Evolutionary conservation across 2,113 vertebrate species (phyloP), one percentile per base, ranked within the genome.

Genomic region (Boulengeromyrus knoepffleri): DNA sequence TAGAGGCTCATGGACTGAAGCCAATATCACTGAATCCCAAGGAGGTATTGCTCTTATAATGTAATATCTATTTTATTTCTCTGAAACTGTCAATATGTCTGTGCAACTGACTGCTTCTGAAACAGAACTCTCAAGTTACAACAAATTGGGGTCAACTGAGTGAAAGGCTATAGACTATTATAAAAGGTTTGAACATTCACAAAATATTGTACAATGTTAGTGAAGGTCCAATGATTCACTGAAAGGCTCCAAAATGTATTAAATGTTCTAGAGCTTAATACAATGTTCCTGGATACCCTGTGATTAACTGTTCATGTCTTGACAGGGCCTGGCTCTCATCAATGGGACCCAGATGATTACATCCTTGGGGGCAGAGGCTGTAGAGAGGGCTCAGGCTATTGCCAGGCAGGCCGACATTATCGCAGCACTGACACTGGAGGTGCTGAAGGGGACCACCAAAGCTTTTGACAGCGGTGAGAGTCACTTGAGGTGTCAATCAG

Each of bases 271-370:
- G 9, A 27, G 47, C 24, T 19, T 86, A 47, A 86, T 86, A 49
- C 10, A 86, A n/a, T 8, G 45, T n/a, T 12, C 45, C 9, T n/a
- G 84, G 83, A 85, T 47, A 85, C 13, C 24, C 84, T 47, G 46
- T 85, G 49, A 87, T 24, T 84, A 87, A 36, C 50, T 52, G 12
- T 53, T 42, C 21, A 50, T 85, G 12, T 89, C 15, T 5, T 74
- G 49, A 47, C 88, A 99, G 99, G 99, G 99, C 31, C 94, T 99
- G 88, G 98, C 99, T 21, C 96, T 99, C 92, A 99, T 99, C 93
- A 99, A 99, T 0, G 99, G 99, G 85, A 99, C 99, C 0, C 99
- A 99, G 94, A 99, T 99, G 99, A 99, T 99, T 95, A 99, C 99
- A 9, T 99, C 99, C 0, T 94, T 99, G 91, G 99, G 99, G 39